phyloP scores from a whole-genome alignment of 2,113 vertebrate species.

The Aspiorhynchus laticeps region DNA sequence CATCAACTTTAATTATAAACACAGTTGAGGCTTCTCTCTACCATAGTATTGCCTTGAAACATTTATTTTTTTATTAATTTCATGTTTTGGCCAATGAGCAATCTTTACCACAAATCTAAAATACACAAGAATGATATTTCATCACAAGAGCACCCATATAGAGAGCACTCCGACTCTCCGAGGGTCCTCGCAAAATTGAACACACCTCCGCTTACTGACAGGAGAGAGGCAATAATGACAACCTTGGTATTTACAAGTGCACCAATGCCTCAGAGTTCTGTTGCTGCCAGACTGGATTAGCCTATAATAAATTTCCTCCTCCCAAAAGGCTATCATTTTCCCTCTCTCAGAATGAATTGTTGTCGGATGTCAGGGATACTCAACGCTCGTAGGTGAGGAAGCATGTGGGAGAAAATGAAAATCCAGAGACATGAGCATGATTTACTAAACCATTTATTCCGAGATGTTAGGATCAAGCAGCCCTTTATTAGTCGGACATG shows the following conservation, averaged over 20 bases:
- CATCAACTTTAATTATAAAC: neutral
- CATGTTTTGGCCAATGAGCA: neutral
- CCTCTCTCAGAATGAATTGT: constrained; percentile 36
- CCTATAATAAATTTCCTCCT: constrained; percentile 41
- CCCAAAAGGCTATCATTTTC: constrained; percentile 47
- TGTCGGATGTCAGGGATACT: constrained; percentile 34
- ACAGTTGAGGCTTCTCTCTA: neutral
- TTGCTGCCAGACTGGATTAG: constrained; percentile 38
- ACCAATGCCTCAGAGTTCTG: constrained; percentile 23
- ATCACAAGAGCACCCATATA: neutral
- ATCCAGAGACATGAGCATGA: constrained; percentile 46
- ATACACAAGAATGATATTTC: neutral
- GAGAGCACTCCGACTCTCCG: neutral
- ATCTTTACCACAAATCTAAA: neutral
- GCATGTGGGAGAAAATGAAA: constrained; percentile 43
- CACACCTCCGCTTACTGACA: neutral
- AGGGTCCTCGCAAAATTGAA: neutral
- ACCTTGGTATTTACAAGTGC: constrained; percentile 38
- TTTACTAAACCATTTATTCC: constrained; percentile 52
- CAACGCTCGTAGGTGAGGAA: constrained; percentile 23
- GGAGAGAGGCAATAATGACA: constrained; percentile 18
- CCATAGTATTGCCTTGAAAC: neutral
- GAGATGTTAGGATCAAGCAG: constrained; percentile 53
- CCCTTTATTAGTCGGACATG: constrained; percentile 50
- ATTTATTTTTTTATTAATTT: neutral